Evolutionary conservation across 2,888 invertebrate species (phyloP).

Genomic region (Asteroscopus sphinx): DNA sequence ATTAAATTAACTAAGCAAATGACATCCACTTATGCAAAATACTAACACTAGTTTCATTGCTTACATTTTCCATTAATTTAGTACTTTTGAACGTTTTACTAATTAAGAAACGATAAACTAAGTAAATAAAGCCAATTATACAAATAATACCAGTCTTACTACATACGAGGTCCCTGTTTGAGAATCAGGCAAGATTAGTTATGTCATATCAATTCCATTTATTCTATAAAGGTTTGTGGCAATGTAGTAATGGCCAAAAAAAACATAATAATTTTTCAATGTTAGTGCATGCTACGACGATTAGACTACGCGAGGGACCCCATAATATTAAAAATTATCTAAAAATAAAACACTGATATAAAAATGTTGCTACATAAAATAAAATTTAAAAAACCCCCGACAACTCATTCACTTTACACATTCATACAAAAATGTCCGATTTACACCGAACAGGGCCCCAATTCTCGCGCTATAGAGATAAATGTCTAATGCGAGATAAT

Average conservation of each 20-base stretch:
- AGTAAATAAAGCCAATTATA: constrained; percentile 68
- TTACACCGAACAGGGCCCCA: no score
- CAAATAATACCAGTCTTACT: constrained; percentile 71
- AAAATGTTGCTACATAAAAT: constrained; percentile 36
- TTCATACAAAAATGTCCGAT: no score
- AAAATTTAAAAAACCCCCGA: constrained; percentile 35
- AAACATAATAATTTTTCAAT: constrained; percentile 25
- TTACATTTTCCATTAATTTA: constrained; percentile 70
- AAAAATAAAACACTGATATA: constrained; percentile 44
- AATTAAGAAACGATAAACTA: constrained; percentile 60
- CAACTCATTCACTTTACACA: no score
- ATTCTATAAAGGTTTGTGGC: constrained; percentile 21
- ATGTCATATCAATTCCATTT: constrained; percentile 37
- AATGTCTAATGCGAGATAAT: no score
- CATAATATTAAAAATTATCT: constrained; percentile 30
- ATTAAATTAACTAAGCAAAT: constrained; percentile 59
- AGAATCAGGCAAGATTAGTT: constrained; percentile 57
- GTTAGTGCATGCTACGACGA: constrained; percentile 11
- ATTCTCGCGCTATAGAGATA: no score
- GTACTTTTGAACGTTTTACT: constrained; percentile 62
- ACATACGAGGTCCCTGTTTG: constrained; percentile 60
- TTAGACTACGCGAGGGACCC: constrained; percentile 31
- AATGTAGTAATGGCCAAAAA: constrained; percentile 41
- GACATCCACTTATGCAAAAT: constrained; percentile 60
- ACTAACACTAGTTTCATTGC: constrained; percentile 75